phyloP scores from a whole-genome alignment of 2,113 vertebrate species.

The Heterotilapia buettikoferi region DNA sequence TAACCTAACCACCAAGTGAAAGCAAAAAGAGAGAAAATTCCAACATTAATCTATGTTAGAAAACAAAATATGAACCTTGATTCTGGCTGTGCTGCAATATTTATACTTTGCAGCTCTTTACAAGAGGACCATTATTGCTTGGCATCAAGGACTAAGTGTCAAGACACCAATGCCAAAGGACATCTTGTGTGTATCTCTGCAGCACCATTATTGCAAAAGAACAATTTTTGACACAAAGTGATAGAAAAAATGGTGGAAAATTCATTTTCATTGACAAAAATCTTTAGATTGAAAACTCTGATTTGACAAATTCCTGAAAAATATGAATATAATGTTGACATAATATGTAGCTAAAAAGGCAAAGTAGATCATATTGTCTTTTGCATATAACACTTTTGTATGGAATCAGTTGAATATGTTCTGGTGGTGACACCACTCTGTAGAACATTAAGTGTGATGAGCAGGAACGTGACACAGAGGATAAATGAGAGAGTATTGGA shows the following conservation, averaged over 20 bases:
- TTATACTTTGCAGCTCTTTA: not conserved
- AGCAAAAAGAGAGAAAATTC: not conserved
- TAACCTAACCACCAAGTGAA: not conserved
- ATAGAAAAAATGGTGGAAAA: not conserved
- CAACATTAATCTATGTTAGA: not conserved
- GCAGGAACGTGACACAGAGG: conserved; percentile 2
- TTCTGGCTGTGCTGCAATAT: not conserved
- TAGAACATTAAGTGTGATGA: conserved; percentile 11
- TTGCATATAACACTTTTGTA: not conserved
- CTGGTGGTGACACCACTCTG: not conserved
- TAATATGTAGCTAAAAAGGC: not conserved
- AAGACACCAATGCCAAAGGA: not conserved
- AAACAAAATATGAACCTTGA: not conserved
- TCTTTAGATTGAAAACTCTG: not conserved
- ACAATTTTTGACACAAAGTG: not conserved
- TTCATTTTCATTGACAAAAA: not conserved
- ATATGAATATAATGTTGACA: not conserved
- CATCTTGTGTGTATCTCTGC: not conserved
- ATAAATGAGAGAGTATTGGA: conserved; percentile 11
- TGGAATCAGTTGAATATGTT: not conserved
- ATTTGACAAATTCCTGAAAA: not conserved
- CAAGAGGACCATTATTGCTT: not conserved
- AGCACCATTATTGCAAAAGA: not conserved
- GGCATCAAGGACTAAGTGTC: not conserved
- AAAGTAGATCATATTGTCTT: not conserved